Conservation (phyloP, 2,113 vertebrate species). For the Gymnogyps californianus region DNA sequence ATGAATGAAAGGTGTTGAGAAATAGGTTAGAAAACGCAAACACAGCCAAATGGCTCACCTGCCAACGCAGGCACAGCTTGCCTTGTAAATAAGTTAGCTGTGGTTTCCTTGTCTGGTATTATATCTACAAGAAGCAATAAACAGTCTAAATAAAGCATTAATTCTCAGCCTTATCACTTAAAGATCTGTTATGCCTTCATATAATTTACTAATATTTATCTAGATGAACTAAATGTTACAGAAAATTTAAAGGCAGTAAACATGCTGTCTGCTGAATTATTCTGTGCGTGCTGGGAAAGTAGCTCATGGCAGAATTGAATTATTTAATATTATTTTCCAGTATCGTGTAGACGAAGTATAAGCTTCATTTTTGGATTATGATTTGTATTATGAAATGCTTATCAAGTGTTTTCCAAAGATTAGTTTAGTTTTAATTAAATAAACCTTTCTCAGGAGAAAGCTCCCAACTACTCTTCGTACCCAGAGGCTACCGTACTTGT, state of each 20-base stretch:
- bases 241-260: conserved; percentile 57
- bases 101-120: neutral
- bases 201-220: conserved; percentile 57
- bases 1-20: conserved; percentile 39
- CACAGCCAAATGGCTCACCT: conserved; percentile 18
- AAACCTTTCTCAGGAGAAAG: conserved; percentile 83
- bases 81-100: conserved; percentile 23
- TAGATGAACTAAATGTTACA: conserved; percentile 48
- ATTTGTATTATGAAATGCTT: conserved; percentile 87
- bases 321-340: conserved; percentile 74
- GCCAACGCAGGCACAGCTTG: conserved; percentile 1
- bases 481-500: conserved; percentile 81
- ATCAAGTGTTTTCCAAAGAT: conserved; percentile 85
- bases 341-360: conserved; percentile 46
- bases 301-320: conserved; percentile 70
- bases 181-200: conserved; percentile 12
- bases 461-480: conserved; percentile 73
- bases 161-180: conserved; percentile 31
- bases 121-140: conserved; percentile 34
- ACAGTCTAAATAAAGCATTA: conserved; percentile 33
- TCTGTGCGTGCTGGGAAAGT: conserved; percentile 14
- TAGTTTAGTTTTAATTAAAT: conserved; percentile 89
- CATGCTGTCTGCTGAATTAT: conserved; percentile 62
- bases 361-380: conserved; percentile 78
- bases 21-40: neutral